Evolutionary conservation across 2,888 invertebrate species (phyloP), one percentile per base, ranked within the genome.

Genomic region (Coenonympha glycerion): DNA sequence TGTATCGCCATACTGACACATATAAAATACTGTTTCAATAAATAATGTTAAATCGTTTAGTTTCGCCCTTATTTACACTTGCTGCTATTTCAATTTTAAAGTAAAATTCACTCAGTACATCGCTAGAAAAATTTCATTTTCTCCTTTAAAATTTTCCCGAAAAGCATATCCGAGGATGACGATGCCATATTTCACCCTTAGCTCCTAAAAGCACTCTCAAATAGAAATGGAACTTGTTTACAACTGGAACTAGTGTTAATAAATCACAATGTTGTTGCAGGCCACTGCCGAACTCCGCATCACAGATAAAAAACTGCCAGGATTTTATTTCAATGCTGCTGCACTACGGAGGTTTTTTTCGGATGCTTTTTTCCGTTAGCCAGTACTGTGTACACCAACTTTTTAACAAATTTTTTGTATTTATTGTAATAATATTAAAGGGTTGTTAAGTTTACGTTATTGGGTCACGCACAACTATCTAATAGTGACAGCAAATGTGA

Each of bases 231-330:
- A 55, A 33, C 44, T 48, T 56, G 37, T 45, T 53, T 50, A 53
- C 44, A 31, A 24, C 42, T 47, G 47, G 30, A 44, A 48, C 41
- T 33, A 26, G 33, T 48, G 30, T 52, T 50, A 49, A 48, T 53
- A 52, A 47, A 60, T 50, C 47, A 37, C 36, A 49, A 26, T 50
- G 56, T 57, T 62, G 47, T 82, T 76, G 30, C 83, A 87, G 86
- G 86, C 34, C 85, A 84, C 57, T 87, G 86, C 64, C 75, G 86
- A 15, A 85, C 85, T 0, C 85, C 86, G 6, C 86, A 87, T 52
- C 84, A 82, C 60, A 84, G 82, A 77, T 85, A 83, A 77, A 79
- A 70, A 67, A 56, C 65, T 37, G 24, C 45, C 40, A 34, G 34
- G 34, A 41, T 49, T 49, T 46, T 36, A 37, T 30, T 45, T 34